Conservation (phyloP, 2,888 invertebrate species). For the Scelioninae gen. 2 region DNA sequence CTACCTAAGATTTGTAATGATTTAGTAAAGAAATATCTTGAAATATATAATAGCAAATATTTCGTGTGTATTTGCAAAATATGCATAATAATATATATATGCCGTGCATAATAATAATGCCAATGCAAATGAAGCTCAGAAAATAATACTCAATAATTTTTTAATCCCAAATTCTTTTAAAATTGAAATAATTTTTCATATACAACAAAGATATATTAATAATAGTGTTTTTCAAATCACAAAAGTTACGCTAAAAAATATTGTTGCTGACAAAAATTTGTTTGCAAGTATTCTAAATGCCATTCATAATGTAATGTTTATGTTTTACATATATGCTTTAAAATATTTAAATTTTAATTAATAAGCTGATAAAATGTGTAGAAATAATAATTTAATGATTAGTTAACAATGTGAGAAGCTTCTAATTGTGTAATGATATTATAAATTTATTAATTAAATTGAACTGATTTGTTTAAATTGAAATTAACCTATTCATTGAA, state of each 20-base stretch:
- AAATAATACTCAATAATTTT: constrained; percentile 1
- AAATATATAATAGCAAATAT: constrained; percentile 26
- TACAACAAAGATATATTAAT: too few relatives aligned
- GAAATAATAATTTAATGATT: background rate
- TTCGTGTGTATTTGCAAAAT: constrained; percentile 15
- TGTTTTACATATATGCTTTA: too few relatives aligned
- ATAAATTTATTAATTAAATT: background rate
- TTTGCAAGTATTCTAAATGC: background rate
- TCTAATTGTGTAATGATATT: constrained; percentile 26
- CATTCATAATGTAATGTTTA: too few relatives aligned
- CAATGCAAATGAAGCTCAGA: constrained; percentile 29
- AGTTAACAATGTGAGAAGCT: constrained; percentile 30
- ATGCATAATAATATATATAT: constrained; percentile 22
- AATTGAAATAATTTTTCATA: background rate
- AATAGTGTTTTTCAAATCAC: too few relatives aligned
- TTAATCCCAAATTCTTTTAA: constrained; percentile 5
- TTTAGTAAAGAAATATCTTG: constrained; percentile 1
- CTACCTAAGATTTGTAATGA: constrained; percentile 20
- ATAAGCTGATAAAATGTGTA: background rate
- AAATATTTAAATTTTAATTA: background rate
- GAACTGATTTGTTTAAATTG: background rate
- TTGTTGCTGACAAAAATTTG: too few relatives aligned
- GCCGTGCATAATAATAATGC: constrained; percentile 36
- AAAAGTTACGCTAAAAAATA: background rate
- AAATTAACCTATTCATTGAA: constrained; percentile 4